A percentile compares a stretch with the other conserved stretches of the same genome.
These are phyloP conservation scores for Urocolius indicus DNA, from an alignment of 2,113 vertebrate species.

Conservation along the genomic window DNA sequence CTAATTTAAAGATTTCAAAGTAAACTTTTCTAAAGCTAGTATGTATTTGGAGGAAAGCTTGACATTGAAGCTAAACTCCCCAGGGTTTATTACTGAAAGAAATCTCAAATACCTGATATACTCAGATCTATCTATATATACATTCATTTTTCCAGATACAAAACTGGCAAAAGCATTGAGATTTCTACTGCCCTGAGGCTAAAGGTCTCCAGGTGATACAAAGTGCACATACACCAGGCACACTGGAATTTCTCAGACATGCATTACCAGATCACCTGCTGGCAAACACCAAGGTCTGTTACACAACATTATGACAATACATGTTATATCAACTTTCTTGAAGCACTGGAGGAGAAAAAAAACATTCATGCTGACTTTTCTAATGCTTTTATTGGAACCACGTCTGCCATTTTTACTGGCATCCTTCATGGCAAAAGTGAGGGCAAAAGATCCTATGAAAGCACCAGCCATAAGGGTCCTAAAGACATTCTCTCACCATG, in stretches of 20 bases:
- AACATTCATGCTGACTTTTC: neutral
- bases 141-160: neutral
- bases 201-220: neutral
- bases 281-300: neutral
- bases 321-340: neutral
- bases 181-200: neutral
- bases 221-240: neutral
- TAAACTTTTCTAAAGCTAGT: neutral
- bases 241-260: neutral
- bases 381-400: neutral
- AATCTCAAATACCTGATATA: neutral
- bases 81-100: neutral
- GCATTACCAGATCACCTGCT: neutral
- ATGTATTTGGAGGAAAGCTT: neutral
- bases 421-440: neutral
- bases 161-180: neutral
- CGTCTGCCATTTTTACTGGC: neutral
- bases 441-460: neutral
- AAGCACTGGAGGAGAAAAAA: neutral
- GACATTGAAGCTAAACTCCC: neutral
- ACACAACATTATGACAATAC: neutral
- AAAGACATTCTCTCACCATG: neutral
- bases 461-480: neutral
- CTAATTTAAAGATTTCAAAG: neutral
- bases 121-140: neutral